Base-by-base conservation (phyloP, 1,140 invertebrate species). In the Kradibia gibbosae region DNA sequence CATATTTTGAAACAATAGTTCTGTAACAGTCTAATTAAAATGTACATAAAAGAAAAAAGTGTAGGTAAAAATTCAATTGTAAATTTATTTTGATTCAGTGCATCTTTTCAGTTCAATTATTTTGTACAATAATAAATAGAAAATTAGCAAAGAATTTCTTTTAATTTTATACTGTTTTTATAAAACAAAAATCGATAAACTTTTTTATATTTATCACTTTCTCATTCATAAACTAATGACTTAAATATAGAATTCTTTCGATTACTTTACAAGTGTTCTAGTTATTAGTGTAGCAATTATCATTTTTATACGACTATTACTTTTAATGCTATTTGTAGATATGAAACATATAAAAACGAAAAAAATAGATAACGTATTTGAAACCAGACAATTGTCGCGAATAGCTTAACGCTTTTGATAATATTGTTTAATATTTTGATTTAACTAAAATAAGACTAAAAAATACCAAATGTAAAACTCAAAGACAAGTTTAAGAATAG, bases 401-500 rank as follows among this genome's bases (percentile, higher is more conserved):
- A 84, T 88, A 86, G 86, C 86, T 86, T 85, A 87, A 88, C 74
- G 78, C 67, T 71, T 77, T 85, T 70, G 53, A 85, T 53, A 80
- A 77, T 83, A 82, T 86, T 84, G 88, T 87, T 79, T 84, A 84
- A 60, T 82, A 78, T 55, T 85, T 84, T 80, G 72, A 71, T 85
- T 85, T 78, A 86, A 72, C 87, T 88, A 89, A 78, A 90, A 88
- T 90, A 89, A 90, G 89, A 90, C 89, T 90, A 90, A 90, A 85
- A 90, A 85, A 91, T 90, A 91, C 90, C 90, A 90, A 90, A 90
- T 90, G 88, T 88, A 84, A 90, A 89, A 89, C 86, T 82, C 89
- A 89, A 89, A 85, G 86, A 88, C 85, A 88, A 87, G 84, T 89
- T 86, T 34, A 85, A 90, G 88, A 80, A 86, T 88, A 89, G 86